Conservation (phyloP, 2,797 vertebrate species). For the Cirrhinus molitorella region DNA sequence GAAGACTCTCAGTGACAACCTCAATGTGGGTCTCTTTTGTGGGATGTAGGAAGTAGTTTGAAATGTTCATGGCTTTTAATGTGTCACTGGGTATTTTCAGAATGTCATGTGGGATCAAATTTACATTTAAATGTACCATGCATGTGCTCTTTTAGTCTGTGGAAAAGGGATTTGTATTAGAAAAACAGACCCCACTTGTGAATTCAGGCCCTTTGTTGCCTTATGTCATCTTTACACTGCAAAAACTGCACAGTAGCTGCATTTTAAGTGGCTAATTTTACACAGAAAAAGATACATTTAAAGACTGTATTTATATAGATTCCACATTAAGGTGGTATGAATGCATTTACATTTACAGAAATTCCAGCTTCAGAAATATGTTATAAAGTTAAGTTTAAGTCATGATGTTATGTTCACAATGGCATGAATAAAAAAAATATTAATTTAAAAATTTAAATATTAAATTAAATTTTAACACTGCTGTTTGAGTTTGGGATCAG, state of each 20-base stretch:
- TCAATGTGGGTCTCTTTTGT: background rate
- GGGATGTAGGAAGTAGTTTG: background rate
- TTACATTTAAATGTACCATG: slow-evolving; percentile 1
- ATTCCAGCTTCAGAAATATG: background rate
- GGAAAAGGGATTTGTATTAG: background rate
- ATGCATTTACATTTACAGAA: background rate
- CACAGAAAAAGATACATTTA: background rate
- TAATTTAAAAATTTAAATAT: background rate
- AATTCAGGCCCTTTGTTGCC: background rate
- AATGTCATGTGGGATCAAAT: background rate
- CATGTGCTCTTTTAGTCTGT: background rate
- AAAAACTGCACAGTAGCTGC: background rate
- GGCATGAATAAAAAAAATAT: background rate
- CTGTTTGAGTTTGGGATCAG: no score
- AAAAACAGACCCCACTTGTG: background rate
- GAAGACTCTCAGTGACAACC: background rate
- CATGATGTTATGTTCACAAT: background rate
- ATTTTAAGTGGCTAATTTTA: background rate
- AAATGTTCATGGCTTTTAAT: background rate
- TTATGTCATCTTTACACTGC: background rate
- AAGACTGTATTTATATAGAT: background rate
- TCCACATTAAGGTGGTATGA: background rate
- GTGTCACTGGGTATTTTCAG: background rate
- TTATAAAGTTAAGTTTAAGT: background rate
- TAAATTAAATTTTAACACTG: no score